phyloP scores from a whole-genome alignment of 1,140 invertebrate species.

The Adelges cooleyi region DNA sequence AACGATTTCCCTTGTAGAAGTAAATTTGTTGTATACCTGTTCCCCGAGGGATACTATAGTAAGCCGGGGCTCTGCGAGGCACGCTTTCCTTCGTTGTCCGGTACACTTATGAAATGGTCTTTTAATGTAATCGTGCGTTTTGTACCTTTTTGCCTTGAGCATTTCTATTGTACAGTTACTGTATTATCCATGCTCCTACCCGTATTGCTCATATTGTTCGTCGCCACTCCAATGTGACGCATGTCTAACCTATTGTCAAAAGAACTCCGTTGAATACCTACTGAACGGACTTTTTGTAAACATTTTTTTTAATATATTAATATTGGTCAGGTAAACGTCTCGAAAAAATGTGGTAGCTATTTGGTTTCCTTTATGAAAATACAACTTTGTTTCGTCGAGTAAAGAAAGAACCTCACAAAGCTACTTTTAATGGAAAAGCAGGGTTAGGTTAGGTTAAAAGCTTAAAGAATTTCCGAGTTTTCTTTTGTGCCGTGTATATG shows the following conservation, averaged over 20 bases:
- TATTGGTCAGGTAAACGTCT: background rate
- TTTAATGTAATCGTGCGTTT: constrained; percentile 9
- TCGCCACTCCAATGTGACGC: background rate
- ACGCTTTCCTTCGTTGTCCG: background rate
- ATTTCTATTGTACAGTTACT: background rate
- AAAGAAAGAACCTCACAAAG: background rate
- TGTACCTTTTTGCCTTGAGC: constrained; percentile 4
- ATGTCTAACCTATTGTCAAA: background rate
- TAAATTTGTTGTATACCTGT: constrained; percentile 10
- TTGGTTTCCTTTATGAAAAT: background rate
- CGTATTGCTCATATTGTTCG: background rate
- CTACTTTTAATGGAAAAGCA: background rate
- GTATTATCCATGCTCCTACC: background rate
- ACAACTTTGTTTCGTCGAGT: background rate
- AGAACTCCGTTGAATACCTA: background rate
- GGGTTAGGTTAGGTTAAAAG: background rate
- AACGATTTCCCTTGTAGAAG: constrained; percentile 9
- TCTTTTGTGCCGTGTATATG: background rate
- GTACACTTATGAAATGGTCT: constrained; percentile 3
- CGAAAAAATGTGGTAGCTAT: background rate
- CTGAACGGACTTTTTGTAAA: background rate
- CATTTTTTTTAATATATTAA: constrained; percentile 8
- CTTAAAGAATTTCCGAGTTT: background rate
- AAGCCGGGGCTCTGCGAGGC: background rate
- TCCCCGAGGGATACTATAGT: background rate